Percentiles rank a stretch among this genome's conserved stretches.
phyloP scores from a whole-genome alignment of 2,113 vertebrate species.

The Zosterops borbonicus region DNA sequence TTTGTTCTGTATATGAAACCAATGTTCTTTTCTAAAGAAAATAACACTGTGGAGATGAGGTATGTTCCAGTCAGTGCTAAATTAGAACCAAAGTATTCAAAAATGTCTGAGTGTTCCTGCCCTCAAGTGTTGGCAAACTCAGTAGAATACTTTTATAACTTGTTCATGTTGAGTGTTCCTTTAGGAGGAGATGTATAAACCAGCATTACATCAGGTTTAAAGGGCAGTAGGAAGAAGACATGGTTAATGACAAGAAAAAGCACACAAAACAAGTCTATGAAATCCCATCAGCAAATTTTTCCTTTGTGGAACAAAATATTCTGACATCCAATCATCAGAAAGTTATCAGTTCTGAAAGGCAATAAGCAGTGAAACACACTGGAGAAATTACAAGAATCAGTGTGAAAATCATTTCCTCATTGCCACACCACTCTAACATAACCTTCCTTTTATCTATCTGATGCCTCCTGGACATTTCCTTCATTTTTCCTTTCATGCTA shows the following conservation, averaged over 20 bases:
- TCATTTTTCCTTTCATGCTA: not conserved
- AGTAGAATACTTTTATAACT: not conserved
- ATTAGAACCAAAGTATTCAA: constrained; percentile 13
- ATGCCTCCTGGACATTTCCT: not conserved
- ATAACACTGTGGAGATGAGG: not conserved
- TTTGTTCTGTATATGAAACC: not conserved
- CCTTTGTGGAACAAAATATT: not conserved
- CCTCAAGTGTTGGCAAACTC: not conserved
- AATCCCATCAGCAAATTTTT: not conserved
- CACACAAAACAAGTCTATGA: not conserved
- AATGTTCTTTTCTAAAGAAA: constrained; percentile 17
- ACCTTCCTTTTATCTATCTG: not conserved
- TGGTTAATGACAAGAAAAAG: not conserved
- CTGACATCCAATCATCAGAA: not conserved
- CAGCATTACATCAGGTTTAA: not conserved
- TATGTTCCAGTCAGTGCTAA: not conserved
- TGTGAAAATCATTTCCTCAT: not conserved
- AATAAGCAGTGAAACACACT: not conserved
- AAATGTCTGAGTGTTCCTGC: not conserved
- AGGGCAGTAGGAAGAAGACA: not conserved
- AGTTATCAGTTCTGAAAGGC: not conserved
- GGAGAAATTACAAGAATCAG: not conserved
- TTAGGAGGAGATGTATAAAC: not conserved
- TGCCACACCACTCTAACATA: not conserved
- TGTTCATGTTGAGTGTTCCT: not conserved